These are phyloP conservation scores for Otus sunia DNA, from an alignment of 2,113 vertebrate genomes.

Conservation along the genomic window DNA sequence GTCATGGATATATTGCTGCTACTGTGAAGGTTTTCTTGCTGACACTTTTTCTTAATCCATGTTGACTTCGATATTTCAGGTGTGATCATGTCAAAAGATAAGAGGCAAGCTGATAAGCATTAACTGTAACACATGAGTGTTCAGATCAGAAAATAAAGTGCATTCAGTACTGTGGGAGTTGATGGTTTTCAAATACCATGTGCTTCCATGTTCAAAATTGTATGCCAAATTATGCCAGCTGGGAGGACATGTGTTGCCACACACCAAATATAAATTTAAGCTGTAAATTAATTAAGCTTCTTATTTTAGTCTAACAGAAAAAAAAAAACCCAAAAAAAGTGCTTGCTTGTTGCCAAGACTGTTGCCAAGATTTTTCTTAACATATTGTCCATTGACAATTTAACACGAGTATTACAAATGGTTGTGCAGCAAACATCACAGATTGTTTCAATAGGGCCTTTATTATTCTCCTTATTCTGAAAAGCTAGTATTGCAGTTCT, in stretches of 20 bases:
- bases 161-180: not conserved
- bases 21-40: not conserved
- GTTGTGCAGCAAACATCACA: not conserved
- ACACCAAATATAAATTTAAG: not conserved
- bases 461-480: not conserved
- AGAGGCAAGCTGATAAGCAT: not conserved
- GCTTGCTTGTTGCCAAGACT: not conserved
- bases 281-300: not conserved
- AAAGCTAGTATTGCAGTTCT: not conserved
- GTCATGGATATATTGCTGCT: not conserved
- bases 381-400: not conserved
- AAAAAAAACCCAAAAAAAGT: not conserved
- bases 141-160: not conserved
- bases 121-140: not conserved
- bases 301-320: not conserved
- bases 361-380: not conserved
- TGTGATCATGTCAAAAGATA: not conserved
- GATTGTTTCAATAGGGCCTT: not conserved
- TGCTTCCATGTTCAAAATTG: not conserved
- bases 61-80: not conserved
- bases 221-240: not conserved
- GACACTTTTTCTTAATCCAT: not conserved
- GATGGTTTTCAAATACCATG: not conserved
- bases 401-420: not conserved
- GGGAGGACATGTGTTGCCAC: not conserved